A percentile compares a stretch with the other conserved stretches of the same genome.
These are phyloP conservation scores for Hippopotamus amphibius DNA, from an alignment of 2,113 vertebrate species.

Conservation along the genomic window DNA sequence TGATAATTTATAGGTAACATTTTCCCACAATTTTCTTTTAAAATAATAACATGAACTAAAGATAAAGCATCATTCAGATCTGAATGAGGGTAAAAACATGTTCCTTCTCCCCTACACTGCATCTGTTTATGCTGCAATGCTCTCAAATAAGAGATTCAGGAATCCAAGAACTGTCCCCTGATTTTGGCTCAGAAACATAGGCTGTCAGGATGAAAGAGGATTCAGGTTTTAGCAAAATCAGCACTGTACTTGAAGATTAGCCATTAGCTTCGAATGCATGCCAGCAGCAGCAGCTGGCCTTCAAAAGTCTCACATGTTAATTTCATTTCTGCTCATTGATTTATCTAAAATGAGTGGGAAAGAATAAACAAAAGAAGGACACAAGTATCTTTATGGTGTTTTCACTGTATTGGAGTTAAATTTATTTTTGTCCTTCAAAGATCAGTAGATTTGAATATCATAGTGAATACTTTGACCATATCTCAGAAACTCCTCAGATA, in stretches of 20 bases:
- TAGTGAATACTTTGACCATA: background rate
- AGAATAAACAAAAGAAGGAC: background rate
- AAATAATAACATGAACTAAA: background rate
- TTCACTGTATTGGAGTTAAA: background rate
- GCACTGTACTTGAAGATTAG: constrained; percentile 59
- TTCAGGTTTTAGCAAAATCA: constrained; percentile 38
- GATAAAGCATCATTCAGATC: background rate
- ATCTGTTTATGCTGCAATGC: background rate
- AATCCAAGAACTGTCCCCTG: background rate
- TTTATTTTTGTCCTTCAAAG: background rate
- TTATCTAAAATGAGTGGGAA: constrained; percentile 27
- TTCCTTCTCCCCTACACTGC: background rate
- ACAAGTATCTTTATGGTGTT: background rate
- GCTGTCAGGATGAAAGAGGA: constrained; percentile 54
- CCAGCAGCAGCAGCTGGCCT: constrained; percentile 60
- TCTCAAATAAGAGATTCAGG: constrained; percentile 40
- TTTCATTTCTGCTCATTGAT: constrained; percentile 45
- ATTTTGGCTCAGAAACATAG: constrained; percentile 51
- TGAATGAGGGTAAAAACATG: background rate
- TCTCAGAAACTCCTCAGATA: background rate
- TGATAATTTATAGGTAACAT: background rate
- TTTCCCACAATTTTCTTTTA: constrained; percentile 24
- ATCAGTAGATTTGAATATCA: background rate
- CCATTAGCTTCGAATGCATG: constrained; percentile 41
- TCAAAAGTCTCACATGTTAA: constrained; percentile 30